These are phyloP conservation scores for Meloidogyne exigua DNA, from an alignment of 1,140 invertebrate genomes.

Conservation along the genomic window DNA sequence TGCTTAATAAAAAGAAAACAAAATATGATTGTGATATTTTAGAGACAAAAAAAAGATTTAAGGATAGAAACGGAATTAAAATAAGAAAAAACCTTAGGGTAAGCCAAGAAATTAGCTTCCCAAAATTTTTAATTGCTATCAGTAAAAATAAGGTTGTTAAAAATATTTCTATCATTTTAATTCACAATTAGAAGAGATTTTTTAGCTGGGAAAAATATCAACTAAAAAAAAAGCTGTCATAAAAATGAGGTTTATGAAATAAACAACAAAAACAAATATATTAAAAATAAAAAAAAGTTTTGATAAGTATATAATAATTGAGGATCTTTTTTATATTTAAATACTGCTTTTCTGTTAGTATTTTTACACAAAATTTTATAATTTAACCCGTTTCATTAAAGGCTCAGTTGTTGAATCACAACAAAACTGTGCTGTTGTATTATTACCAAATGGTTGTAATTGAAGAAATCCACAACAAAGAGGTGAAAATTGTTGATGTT, in stretches of 20 bases:
- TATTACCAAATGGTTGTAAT: not conserved
- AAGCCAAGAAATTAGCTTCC: no score
- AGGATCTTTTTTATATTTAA: not conserved
- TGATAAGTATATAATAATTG: not conserved
- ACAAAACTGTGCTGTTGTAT: not conserved
- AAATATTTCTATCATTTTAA: no score
- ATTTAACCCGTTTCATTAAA: not conserved
- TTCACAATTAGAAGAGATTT: not conserved
- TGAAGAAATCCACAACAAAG: not conserved
- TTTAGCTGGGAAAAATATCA: not conserved
- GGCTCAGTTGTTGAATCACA: not conserved
- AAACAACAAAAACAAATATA: not conserved
- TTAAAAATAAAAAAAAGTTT: not conserved
- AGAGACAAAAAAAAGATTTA: not conserved
- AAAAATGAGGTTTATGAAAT: not conserved
- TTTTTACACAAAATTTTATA: not conserved
- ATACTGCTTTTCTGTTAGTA: not conserved
- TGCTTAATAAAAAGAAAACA: not conserved
- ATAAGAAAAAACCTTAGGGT: no score
- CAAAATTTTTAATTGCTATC: no score
- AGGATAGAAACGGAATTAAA: no score
- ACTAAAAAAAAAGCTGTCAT: not conserved
- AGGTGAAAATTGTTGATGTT: conserved; percentile 4
- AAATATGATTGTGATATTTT: no score
- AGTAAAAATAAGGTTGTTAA: no score